Evolutionary conservation across 1,140 invertebrate genomes (phyloP), one percentile per base, ranked within the genome.

Genomic region (Drosophila kohkoa): DNA sequence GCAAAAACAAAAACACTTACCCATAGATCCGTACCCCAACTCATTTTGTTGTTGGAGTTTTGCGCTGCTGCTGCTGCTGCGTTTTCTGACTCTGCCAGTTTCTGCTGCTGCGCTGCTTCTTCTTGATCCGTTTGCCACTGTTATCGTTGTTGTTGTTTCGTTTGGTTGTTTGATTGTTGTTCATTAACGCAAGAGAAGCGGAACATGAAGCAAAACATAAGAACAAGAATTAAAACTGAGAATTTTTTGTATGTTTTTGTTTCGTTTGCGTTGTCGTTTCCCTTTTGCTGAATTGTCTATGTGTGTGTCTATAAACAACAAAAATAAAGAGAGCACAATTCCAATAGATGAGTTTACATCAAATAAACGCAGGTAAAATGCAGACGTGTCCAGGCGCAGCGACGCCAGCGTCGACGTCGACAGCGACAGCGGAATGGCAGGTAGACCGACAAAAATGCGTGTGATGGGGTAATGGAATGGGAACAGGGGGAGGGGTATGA

Each of bases 21-120:
- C 94, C 94, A 94, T 87, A 94, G 92, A 91, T 94, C 94, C 77
- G 92, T 94, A 82, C 94, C 94, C 94, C 94, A 94, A 93, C 94
- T 94, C 93, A 94, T 94, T 90, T 91, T 94, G 86, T 82, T 82
- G 83, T 87, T 87, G 89, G 85, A 77, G 83, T 79, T 92, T 88
- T 90, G 73, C 74, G 90, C 81, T 79, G 72, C 58, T 79, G 79
- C 58, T 79, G 79, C 77, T 65, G 60, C 79, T 65, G 60, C 62
- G 75, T 68, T 82, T 64, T 81, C 80, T 62, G 77, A 75, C 52
- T 82, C 79, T 59, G 80, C 79, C 79, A 82, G 77, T 82, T 82
- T 43, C 48, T 63, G 60, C 43, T 57, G 49, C 38, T 55, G 11
- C 48, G 11, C 48, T 52, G 20, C 76, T 3, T 25, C 20, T 25